Percentiles rank a stretch among this genome's conserved stretches.
Evolutionary conservation across 2,113 vertebrate species (phyloP).

Genomic region (Cygnus buccinator): DNA sequence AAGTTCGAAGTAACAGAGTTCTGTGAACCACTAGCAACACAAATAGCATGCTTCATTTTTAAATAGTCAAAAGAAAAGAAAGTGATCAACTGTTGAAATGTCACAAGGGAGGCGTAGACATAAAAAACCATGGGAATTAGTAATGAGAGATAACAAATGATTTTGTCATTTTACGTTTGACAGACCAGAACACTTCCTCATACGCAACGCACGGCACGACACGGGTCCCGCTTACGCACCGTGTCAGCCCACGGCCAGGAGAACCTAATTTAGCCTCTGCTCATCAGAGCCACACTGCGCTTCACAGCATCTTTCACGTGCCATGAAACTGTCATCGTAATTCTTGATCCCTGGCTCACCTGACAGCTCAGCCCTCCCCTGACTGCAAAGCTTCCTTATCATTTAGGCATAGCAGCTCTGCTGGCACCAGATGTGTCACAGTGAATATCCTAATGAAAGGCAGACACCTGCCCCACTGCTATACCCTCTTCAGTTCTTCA

Average conservation of each 20-base stretch:
- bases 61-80: not conserved
- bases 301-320: slow-evolving; percentile 31
- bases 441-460: slow-evolving; percentile 41
- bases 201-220: rapidly evolving
- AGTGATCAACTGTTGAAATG: not conserved
- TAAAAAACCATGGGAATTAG: not conserved
- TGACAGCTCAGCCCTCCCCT: slow-evolving; percentile 56
- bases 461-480: slow-evolving; percentile 30
- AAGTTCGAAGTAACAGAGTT: not conserved
- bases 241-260: not conserved
- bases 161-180: not conserved
- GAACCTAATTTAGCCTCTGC: slow-evolving; percentile 25
- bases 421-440: slow-evolving; percentile 60
- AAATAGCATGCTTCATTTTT: not conserved
- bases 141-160: slow-evolving; percentile 16
- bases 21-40: not conserved
- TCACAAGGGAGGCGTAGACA: not conserved
- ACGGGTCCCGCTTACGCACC: rapidly evolving
- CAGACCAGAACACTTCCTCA: not conserved
- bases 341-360: slow-evolving; percentile 36
- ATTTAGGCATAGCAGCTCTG: slow-evolving; percentile 15
- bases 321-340: slow-evolving; percentile 29
- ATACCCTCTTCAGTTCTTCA: not conserved
- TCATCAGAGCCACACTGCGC: not conserved
- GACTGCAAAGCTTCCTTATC: slow-evolving; percentile 1